Evolutionary conservation across 2,888 invertebrate genomes (phyloP), one percentile per base, ranked within the genome.

Genomic region (Microctonus hyperodae): DNA sequence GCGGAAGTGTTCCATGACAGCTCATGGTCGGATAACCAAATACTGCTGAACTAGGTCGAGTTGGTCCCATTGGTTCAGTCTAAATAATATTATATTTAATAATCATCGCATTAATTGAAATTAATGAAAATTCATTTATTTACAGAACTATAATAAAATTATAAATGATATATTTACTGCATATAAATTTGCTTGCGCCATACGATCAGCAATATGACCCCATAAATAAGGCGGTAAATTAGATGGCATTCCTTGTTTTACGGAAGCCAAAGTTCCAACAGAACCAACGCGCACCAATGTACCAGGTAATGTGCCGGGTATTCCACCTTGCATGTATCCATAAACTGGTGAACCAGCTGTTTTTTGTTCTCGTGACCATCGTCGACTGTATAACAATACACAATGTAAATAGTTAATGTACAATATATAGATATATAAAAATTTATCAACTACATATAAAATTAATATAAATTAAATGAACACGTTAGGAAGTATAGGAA

Each of bases 321-420:
- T 80, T 50, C 86, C 86, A 79, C 82, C 80, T 69, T 92, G 91
- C 91, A 94, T 93, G 79, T 94, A 95, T 72, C 92, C 94, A 84
- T 95, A 95, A 4, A 95, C 92, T 0, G 95, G 95, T 16, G 67
- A 67, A 0, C 92, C 92, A 78, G 90, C 85, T 65, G 90, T 89
- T 81, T 95, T 96, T 80, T 95, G 94, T 76, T 96, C 95, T 2
- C 92, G 88, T 58, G 92, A 94, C 96, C 96, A 96, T 74, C 93
- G 90, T 56, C 95, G 93, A 74, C 96, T 94, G n/a, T n/a, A 83
- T 0, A 83, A 82, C 22, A 28, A 44, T 22, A 20, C 6, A 28
- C 3, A 5, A 28, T 7, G 7, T 5, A 3, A 53, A 65, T 57
- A 48, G n/a, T n/a, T 53, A n/a, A n/a, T n/a, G n/a, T 64, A 53